Conservation (phyloP, 2,888 invertebrate genomes). For the Phania funesta region DNA sequence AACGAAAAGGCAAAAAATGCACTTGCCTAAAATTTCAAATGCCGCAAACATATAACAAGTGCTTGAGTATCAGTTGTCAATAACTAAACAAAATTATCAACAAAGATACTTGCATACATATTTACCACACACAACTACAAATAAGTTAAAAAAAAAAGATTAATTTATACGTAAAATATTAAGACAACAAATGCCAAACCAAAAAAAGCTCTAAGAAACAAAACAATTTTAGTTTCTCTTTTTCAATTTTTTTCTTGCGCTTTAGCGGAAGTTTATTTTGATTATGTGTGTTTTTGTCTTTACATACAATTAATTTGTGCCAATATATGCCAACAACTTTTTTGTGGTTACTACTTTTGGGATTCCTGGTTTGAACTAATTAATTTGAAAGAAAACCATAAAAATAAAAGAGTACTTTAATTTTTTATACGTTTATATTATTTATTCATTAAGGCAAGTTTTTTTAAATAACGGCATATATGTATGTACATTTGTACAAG, state of each 20-base stretch:
- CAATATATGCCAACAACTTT: slow-evolving; percentile 54
- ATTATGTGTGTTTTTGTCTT: slow-evolving; percentile 3
- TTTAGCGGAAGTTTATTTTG: slow-evolving; percentile 44
- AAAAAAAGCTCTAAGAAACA: neutral
- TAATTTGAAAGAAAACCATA: slow-evolving; percentile 36
- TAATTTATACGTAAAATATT: neutral
- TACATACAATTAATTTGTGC: slow-evolving; percentile 30
- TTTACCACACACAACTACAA: neutral
- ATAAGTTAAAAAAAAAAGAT: neutral
- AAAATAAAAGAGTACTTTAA: no score
- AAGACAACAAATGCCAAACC: neutral
- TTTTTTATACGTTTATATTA: no score
- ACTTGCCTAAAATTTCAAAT: neutral
- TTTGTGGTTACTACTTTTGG: neutral
- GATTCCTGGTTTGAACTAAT: slow-evolving; percentile 61
- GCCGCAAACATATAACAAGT: neutral
- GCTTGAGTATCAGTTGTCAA: slow-evolving; percentile 48
- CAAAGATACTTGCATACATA: no score
- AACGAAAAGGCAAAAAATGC: neutral
- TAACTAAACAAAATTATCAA: slow-evolving; percentile 2
- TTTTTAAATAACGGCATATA: neutral
- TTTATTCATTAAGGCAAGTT: neutral
- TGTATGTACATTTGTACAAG: neutral
- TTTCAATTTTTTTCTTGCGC: neutral
- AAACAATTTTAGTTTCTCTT: slow-evolving; percentile 33